These are phyloP conservation scores for Lepidocyrtoides sp. DNA, from an alignment of 2,888 invertebrate genomes.

Conservation along the genomic window DNA sequence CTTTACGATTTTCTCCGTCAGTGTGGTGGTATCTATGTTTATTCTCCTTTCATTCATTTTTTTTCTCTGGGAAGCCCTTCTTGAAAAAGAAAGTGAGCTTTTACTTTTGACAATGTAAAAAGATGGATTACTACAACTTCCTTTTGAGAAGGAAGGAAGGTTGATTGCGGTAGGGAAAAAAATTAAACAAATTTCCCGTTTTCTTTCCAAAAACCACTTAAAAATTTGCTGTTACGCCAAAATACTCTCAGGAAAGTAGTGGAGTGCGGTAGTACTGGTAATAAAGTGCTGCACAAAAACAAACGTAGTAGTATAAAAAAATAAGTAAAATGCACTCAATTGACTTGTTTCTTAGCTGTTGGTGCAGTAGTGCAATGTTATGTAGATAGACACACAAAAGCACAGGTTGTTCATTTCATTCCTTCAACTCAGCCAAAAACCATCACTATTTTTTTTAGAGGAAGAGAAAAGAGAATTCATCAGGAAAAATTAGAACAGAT, in stretches of 20 bases:
- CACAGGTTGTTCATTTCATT: neutral
- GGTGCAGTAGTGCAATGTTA: neutral
- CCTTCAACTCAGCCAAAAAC: too few relatives aligned
- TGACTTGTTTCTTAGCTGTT: neutral
- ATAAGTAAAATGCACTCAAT: slow-evolving; percentile 18
- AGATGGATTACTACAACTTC: neutral
- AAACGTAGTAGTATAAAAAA: slow-evolving; percentile 2
- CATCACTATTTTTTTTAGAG: slow-evolving; percentile 36
- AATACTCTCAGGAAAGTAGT: too few relatives aligned
- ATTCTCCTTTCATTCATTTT: slow-evolving; percentile 49
- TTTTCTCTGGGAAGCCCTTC: neutral
- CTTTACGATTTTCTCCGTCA: neutral
- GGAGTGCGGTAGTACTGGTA: too few relatives aligned
- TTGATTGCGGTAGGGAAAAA: neutral
- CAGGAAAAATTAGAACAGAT: slow-evolving; percentile 68
- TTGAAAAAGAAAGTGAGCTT: slow-evolving; percentile 26
- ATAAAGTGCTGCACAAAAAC: neutral
- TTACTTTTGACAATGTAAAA: neutral
- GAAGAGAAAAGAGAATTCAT: neutral
- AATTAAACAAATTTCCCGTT: neutral
- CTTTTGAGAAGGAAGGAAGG: neutral
- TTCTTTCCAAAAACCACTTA: neutral
- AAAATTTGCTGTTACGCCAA: neutral
- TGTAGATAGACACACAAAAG: too few relatives aligned
- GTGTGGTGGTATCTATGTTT: too few relatives aligned